These are phyloP conservation scores for Rotaria magnacalcarata DNA, from an alignment of 2,888 invertebrate genomes.

Conservation along the genomic window DNA sequence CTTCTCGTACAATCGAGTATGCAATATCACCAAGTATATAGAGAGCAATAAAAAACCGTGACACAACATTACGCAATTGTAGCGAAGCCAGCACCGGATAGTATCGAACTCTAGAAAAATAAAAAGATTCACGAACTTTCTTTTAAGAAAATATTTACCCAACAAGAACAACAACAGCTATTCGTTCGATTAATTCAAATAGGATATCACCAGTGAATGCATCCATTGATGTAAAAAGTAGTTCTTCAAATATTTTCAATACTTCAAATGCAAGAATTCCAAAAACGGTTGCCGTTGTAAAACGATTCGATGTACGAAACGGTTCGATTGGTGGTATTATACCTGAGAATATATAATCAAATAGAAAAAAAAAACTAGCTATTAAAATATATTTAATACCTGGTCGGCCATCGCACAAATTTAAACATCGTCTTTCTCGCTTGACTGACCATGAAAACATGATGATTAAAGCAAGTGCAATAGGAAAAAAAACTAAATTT, in stretches of 20 bases:
- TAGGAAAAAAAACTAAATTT: not conserved
- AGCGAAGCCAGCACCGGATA: no score
- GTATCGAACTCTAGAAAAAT: no score
- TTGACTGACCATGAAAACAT: not conserved
- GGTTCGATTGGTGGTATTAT: not conserved
- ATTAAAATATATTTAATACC: no score
- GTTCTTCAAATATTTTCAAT: conserved; percentile 28
- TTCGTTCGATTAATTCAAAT: not conserved
- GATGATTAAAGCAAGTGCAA: not conserved
- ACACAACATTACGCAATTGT: no score
- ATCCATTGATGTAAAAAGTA: not conserved
- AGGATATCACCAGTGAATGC: not conserved
- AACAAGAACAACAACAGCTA: not conserved
- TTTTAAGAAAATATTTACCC: no score
- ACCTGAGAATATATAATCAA: not conserved
- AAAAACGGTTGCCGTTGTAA: conserved; percentile 6
- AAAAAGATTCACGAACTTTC: no score
- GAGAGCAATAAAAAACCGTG: no score
- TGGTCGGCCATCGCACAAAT: no score
- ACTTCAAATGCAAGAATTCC: conserved; percentile 28
- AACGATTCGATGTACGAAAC: not conserved
- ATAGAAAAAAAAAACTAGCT: no score
- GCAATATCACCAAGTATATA: no score
- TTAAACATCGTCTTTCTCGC: not conserved
- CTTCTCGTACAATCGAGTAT: not conserved